Evolutionary conservation across 1,140 invertebrate genomes (phyloP), one percentile per base, ranked within the genome.

Genomic region (Planococcus citri): DNA sequence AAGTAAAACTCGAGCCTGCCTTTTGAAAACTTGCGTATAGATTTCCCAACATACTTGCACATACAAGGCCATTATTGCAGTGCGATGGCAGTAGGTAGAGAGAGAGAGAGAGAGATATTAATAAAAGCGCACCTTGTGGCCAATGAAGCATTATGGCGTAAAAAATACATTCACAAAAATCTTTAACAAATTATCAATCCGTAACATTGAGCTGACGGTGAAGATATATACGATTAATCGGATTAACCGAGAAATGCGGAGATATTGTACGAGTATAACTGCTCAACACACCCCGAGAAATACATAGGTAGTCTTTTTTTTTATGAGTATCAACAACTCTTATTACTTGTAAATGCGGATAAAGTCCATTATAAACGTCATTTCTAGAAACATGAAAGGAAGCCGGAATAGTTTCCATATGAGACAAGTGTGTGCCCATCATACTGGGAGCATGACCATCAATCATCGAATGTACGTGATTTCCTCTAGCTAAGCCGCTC

Each of bases 301-400:
- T n/a, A n/a, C n/a, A n/a, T n/a, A n/a, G n/a, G n/a, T n/a, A n/a
- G n/a, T n/a, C n/a, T n/a, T n/a, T n/a, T n/a, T n/a, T n/a, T n/a
- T n/a, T n/a, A n/a, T n/a, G n/a, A n/a, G n/a, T n/a, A n/a, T 24
- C 60, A 14, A 64, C 12, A 64, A 24, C 10, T 64, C 12, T 12
- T 12, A n/a, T n/a, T 75, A 85, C 84, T 75, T 85, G 85, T 74
- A 85, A 80, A 76, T 86, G 84, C 37, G 85, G 85, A 75, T 85
- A 85, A 38, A 72, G 72, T 27, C 73, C 74, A 70, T 71, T 72
- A 60, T 72, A 75, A 27, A 74, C 68, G 27, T 75, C 73, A 29
- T 72, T 71, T 20, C 74, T 70, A 33, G 70, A 64, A 51, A 71
- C 72, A 38, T 72, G 73, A 68, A 71, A 72, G 9, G 41, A 51